Conservation (phyloP, 2,113 vertebrate genomes). For the Mobula hypostoma region DNA sequence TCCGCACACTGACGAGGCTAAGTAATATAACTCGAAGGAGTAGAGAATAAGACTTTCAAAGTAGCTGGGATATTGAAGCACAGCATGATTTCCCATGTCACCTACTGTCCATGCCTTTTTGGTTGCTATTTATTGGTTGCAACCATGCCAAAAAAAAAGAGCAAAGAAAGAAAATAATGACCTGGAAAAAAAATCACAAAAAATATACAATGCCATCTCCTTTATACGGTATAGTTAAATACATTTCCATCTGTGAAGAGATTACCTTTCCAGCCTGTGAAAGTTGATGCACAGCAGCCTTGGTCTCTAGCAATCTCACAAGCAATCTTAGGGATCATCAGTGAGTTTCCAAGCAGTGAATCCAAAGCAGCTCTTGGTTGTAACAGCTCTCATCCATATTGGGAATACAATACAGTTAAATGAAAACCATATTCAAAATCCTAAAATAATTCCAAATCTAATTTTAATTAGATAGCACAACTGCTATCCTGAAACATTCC, state of each 20-base stretch:
- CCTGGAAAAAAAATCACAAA: neutral
- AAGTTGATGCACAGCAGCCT: neutral
- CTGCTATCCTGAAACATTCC: neutral
- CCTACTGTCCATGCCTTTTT: neutral
- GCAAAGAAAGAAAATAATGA: neutral
- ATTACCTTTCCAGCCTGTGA: neutral
- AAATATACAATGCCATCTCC: neutral
- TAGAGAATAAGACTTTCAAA: neutral
- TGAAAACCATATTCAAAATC: neutral
- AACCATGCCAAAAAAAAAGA: neutral
- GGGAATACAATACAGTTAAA: constrained; percentile 20
- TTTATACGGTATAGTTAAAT: neutral
- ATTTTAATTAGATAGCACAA: neutral
- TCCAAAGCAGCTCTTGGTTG: neutral
- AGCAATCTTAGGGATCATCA: neutral
- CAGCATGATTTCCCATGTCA: neutral
- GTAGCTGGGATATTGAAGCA: neutral
- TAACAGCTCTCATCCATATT: neutral
- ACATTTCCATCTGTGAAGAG: constrained; percentile 17
- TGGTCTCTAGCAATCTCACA: neutral
- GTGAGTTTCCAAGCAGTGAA: neutral
- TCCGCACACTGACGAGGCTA: neutral
- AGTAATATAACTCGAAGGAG: neutral
- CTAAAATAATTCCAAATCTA: neutral
- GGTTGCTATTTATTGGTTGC: neutral